Evolutionary conservation across 37 sponge, comb jelly and placozoan species (phyloP), one percentile per base, ranked within the genome.

Genomic region (Chondrosia reniformis): DNA sequence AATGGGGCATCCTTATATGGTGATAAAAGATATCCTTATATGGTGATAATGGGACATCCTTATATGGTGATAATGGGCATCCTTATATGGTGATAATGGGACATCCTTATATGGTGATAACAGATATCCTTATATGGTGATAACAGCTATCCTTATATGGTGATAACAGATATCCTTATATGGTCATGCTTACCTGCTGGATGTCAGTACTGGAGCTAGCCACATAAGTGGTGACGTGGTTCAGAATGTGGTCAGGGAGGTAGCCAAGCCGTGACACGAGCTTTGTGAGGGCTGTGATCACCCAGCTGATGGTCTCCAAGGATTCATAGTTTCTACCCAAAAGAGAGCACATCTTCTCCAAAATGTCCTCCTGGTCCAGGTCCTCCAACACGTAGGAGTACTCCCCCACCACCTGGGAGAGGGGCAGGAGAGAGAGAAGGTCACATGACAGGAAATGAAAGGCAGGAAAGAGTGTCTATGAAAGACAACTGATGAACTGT

Each of bases 381-480:
- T 83, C 76, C 46, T 83, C 85, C n/a, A 75, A 21, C 39, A 84
- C 71, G 46, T 87, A 92, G 13, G 85, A 76, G 75, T 86, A 88
- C 76, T 85, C 91, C 34, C 91, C 86, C 45, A 91, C 84, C 40
- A 89, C 85, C 89, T 89, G 64, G 34, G 43, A 15, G 52, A 10
- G 15, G 52, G 58, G 58, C 27, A 6, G 58, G 58, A 28, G 58
- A 3, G 7, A 28, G 58, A 6, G 58, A 6, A 28, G 58, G 58
- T 24, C 58, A 56, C 3, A 6, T 3, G 58, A 56, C 27, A 6
- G 54, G 54, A 19, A 17, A 12, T 12, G 17, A 12, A 17, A 17
- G 9, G 58, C 58, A 56, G 58, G 58, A 8, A 28, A 56, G 58
- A 6, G 58, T n/a, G n/a, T n/a, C n/a, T n/a, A n/a, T n/a, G n/a